Evolutionary conservation across 2,113 vertebrate species (phyloP).

Genomic region (Heterochromis multidens): DNA sequence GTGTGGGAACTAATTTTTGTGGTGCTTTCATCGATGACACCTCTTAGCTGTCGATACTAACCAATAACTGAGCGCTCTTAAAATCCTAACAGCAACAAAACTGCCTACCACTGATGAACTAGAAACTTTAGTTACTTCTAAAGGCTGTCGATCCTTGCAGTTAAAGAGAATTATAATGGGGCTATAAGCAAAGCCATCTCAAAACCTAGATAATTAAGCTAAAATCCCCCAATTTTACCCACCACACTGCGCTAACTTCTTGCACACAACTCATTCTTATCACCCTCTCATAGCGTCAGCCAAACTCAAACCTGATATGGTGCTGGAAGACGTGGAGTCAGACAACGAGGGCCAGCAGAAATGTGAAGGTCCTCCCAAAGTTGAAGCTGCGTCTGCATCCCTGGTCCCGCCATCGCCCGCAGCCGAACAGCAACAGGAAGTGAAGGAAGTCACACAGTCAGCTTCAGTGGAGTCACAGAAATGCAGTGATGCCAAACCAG

Average conservation of each 20-base stretch:
- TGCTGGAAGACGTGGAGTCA: slow-evolving; percentile 70
- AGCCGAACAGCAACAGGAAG: neutral
- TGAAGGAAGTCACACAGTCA: neutral
- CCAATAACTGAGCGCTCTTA: neutral
- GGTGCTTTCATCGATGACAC: neutral
- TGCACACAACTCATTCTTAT: neutral
- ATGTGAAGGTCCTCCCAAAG: neutral
- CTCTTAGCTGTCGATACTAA: too few relatives aligned
- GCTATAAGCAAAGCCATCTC: neutral
- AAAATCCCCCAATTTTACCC: neutral
- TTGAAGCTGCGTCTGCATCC: neutral
- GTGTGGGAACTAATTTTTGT: neutral
- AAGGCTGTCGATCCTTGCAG: neutral
- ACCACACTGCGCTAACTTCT: neutral
- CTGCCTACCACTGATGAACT: neutral
- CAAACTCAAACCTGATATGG: slow-evolving; percentile 62
- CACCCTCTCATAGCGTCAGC: slow-evolving; percentile 41
- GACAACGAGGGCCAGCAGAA: slow-evolving; percentile 55
- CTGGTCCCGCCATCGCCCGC: neutral
- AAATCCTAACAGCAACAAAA: neutral
- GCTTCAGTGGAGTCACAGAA: neutral
- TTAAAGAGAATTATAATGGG: too few relatives aligned
- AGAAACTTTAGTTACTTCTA: neutral
- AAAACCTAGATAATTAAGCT: neutral
- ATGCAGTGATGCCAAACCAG: neutral